These are phyloP conservation scores for Rotaria magnacalcarata DNA, from an alignment of 2,888 invertebrate species.

Conservation along the genomic window DNA sequence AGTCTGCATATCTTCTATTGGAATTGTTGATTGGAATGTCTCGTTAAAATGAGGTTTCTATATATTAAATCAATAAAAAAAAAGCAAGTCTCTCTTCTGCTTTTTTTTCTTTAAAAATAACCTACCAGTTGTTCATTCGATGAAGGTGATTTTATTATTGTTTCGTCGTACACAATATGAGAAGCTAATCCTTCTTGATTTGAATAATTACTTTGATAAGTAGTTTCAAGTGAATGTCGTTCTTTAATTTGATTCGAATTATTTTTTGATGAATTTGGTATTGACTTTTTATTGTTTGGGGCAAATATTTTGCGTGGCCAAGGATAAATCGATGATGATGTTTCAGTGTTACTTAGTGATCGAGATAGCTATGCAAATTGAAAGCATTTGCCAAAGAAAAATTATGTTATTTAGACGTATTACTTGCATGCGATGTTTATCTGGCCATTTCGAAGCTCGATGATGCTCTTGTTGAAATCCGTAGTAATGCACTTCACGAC, in stretches of 20 bases:
- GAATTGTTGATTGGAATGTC: not conserved
- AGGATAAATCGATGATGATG: slow-evolving; percentile 5
- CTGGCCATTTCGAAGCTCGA: not conserved
- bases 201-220: not conserved
- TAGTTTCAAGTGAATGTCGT: not conserved
- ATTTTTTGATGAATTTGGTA: not conserved
- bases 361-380: not conserved
- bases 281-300: not conserved
- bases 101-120: not conserved
- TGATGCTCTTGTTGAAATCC: not conserved
- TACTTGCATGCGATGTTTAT: slow-evolving; percentile 18
- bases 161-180: not conserved
- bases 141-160: not conserved
- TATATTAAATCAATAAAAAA: not conserved
- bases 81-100: not conserved
- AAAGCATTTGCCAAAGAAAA: not conserved
- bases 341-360: not conserved
- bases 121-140: not conserved
- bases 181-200: not conserved
- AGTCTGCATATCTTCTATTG: not conserved
- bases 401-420: not conserved
- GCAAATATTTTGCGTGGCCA: not conserved
- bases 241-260: not conserved
- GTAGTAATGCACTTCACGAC: slow-evolving; percentile 15
- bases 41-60: not conserved